phyloP scores from a whole-genome alignment of 2,888 invertebrate species.

The Resseliella maxima region DNA sequence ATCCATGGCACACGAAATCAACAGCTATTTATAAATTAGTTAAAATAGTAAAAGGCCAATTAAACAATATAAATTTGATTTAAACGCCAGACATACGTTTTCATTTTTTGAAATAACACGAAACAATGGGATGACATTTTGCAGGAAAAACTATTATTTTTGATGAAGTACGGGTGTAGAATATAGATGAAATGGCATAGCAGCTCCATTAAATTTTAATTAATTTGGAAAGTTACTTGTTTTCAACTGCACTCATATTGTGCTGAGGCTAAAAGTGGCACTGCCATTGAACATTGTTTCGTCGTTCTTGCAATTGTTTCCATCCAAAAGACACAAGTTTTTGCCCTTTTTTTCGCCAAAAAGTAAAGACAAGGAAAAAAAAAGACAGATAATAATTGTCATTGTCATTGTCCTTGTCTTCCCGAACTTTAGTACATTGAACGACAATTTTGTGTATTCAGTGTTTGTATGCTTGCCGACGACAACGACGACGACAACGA shows the following conservation, averaged over 20 bases:
- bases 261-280: background rate
- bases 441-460: background rate
- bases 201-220: constrained; percentile 48
- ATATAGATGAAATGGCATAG: background rate
- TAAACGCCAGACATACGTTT: background rate
- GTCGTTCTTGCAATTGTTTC: background rate
- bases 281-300: background rate
- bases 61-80: constrained; percentile 41
- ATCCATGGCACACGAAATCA: background rate
- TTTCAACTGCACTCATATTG: background rate
- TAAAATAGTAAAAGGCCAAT: constrained; percentile 37
- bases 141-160: background rate
- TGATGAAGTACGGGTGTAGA: background rate
- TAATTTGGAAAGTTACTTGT: background rate
- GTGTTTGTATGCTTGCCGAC: no score
- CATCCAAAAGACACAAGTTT: background rate
- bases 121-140: background rate
- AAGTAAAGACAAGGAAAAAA: no score
- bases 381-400: constrained; percentile 31
- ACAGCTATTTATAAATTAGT: constrained; percentile 2
- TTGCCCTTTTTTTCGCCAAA: background rate
- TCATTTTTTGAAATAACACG: background rate
- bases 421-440: background rate
- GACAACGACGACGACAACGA: no score
- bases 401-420: background rate